Conservation (phyloP, 2,888 invertebrate genomes). For the Aquatica leii region DNA sequence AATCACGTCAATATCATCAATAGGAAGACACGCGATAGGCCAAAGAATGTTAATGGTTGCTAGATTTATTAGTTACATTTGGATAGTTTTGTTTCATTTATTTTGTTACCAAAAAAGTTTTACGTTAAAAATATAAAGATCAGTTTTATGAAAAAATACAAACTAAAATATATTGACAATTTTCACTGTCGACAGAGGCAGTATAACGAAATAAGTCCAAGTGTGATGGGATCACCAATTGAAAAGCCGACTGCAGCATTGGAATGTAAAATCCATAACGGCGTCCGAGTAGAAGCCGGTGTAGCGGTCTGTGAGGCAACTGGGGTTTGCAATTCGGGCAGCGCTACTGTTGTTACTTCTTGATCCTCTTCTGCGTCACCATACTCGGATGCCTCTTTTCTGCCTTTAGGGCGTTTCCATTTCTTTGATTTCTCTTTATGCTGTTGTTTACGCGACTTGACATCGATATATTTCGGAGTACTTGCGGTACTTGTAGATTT, state of each 20-base stretch:
- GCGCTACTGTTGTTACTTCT: constrained; percentile 51
- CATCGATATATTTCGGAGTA: constrained; percentile 55
- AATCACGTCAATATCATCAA: constrained; percentile 25
- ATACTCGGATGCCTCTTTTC: constrained; percentile 43
- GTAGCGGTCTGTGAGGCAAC: constrained; percentile 49
- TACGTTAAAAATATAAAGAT: constrained; percentile 18
- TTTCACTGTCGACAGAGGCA: constrained; percentile 25
- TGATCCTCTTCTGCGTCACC: constrained; percentile 51
- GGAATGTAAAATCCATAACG: constrained; percentile 53
- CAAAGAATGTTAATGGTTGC: constrained; percentile 25
- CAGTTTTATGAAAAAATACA: constrained; percentile 13
- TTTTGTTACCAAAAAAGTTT: not conserved
- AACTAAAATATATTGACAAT: constrained; percentile 17
- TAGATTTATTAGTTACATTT: constrained; percentile 2
- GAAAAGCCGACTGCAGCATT: constrained; percentile 40
- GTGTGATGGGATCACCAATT: constrained; percentile 25
- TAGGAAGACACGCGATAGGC: constrained; percentile 35
- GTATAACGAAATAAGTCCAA: constrained; percentile 29
- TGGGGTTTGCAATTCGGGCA: constrained; percentile 50
- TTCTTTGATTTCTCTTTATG: constrained; percentile 58
- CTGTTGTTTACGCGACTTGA: constrained; percentile 56
- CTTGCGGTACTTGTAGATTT: constrained; percentile 58
- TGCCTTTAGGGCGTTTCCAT: constrained; percentile 51
- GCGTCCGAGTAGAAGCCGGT: constrained; percentile 51
- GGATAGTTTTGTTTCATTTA: not conserved